Base-by-base conservation (phyloP, 1,140 invertebrate genomes). In the Laupala kohalensis region DNA sequence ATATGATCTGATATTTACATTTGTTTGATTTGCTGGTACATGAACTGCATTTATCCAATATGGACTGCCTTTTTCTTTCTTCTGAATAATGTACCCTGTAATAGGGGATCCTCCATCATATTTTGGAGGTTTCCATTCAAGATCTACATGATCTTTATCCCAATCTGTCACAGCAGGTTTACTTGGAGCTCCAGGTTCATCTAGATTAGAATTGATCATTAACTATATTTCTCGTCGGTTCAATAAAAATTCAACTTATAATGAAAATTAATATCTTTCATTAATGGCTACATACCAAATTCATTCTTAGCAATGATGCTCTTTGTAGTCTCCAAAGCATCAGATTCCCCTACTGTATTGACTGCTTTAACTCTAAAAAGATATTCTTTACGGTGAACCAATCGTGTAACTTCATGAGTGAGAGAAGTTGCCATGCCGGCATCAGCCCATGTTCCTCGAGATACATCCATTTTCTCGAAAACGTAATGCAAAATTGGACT, bases 381-480 rank as follows among this genome's bases (percentile, higher is more conserved):
- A 77, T 97, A 97, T 79, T 96, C 92, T 76, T 98, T 98, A 74
- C 91, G 91, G 79, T 97, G 94, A 62, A 95, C 88, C 9, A 99
- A 83, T 76, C 93, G 86, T 9, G 86, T 89, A 0, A 97, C 91
- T 78, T 96, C 90, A 76, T 93, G 91, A 26, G 88, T 91, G 4
- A 94, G 86, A 74, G 88, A 86, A 72, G 88, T 92, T 73, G 91
- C 90, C 89, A 93, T 93, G 53, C 93, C 93, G 76, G 93, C 94
- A 80, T 96, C 94, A 23, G 92, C 90, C 97, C 97, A 99, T 4
- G 94, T 95, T 69, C 95, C 96, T 74, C 95, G 86, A 2, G 93
- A 90, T 1, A 95, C 85, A 77, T 98, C 97, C 93, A 97, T 97
- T 82, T 98, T 99, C 79, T 99, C 96, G 71, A 99, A 88, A 29